A percentile compares a stretch with the other conserved stretches of the same genome.
Conservation (phyloP, 2,113 vertebrate genomes). For the Circaetus gallicus region DNA sequence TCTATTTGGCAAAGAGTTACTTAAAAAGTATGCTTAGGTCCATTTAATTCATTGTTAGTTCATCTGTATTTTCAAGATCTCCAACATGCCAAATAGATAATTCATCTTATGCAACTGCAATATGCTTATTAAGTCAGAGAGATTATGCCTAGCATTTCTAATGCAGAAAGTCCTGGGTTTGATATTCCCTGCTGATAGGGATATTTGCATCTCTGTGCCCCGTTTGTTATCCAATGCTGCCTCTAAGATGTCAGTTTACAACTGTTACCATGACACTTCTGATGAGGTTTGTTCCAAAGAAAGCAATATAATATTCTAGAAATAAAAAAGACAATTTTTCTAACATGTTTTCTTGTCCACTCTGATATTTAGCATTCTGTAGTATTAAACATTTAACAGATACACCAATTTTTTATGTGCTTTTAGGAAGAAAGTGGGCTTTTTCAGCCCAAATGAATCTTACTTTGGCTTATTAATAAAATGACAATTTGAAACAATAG, state of each 20-base stretch:
- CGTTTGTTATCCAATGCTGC: not conserved
- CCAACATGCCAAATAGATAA: not conserved
- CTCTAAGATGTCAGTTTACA: not conserved
- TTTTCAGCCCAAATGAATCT: not conserved
- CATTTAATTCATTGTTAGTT: not conserved
- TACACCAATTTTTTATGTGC: not conserved
- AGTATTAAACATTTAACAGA: not conserved
- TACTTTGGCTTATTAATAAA: not conserved
- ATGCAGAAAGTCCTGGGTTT: not conserved
- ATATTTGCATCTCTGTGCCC: not conserved
- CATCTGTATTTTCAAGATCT: not conserved
- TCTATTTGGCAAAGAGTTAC: conserved; percentile 35
- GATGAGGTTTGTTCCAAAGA: not conserved
- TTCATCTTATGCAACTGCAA: not conserved
- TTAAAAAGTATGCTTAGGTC: not conserved
- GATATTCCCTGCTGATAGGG: not conserved
- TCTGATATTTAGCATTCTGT: not conserved
- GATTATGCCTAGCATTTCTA: not conserved
- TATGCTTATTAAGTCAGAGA: not conserved
- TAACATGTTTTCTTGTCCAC: not conserved
- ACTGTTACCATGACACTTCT: not conserved
- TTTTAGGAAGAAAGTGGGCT: not conserved
- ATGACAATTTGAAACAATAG: not conserved
- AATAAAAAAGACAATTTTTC: not conserved
- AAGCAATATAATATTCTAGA: not conserved